Evolutionary conservation across 2,797 vertebrate species (phyloP).

Genomic region (Pipistrellus pipistrellus): DNA sequence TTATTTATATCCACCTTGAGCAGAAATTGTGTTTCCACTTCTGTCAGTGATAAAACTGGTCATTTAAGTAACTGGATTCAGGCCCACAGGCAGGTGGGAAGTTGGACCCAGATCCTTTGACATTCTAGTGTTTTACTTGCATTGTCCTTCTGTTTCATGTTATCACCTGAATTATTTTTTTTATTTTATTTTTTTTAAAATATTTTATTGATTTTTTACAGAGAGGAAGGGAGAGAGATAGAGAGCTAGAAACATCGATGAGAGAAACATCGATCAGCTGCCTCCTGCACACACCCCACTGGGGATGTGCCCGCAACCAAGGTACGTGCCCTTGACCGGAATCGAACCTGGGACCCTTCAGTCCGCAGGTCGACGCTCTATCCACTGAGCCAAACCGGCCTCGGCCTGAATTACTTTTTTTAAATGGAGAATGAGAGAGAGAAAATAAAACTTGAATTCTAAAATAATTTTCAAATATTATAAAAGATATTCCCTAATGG

Average conservation of each 20-base stretch:
- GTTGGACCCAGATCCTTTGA: background rate
- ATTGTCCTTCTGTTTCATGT: background rate
- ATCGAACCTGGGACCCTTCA: too few relatives aligned
- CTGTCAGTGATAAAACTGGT: background rate
- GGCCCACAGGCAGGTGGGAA: background rate
- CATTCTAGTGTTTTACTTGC: background rate
- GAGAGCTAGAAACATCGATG: too few relatives aligned
- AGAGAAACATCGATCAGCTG: too few relatives aligned
- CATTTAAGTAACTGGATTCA: background rate
- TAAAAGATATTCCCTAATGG: background rate
- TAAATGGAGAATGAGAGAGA: background rate
- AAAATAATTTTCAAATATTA: background rate
- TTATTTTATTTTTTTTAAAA: too few relatives aligned
- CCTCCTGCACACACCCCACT: too few relatives aligned
- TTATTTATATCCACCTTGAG: background rate
- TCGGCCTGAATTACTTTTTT: too few relatives aligned
- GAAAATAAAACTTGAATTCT: slow-evolving; percentile 11
- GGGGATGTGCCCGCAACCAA: too few relatives aligned
- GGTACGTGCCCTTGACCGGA: too few relatives aligned
- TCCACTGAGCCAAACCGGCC: too few relatives aligned
- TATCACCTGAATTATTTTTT: background rate
- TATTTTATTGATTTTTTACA: too few relatives aligned
- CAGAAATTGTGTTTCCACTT: background rate
- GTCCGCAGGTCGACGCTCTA: too few relatives aligned
- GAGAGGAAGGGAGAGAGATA: too few relatives aligned